phyloP scores from a whole-genome alignment of 2,113 vertebrate genomes.

The Progne subis region DNA sequence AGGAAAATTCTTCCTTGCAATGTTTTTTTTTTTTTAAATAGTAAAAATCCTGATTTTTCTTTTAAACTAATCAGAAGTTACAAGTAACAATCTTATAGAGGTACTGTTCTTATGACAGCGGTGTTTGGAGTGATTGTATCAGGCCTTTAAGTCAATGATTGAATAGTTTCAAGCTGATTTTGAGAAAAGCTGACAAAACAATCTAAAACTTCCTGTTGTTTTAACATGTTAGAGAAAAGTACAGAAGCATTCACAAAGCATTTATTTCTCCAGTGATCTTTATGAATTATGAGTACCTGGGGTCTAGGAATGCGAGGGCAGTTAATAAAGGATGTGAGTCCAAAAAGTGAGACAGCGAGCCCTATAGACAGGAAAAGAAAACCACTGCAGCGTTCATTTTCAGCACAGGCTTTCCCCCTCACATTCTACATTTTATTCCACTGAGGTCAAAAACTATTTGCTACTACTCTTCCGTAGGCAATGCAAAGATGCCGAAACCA shows the following conservation, averaged over 20 bases:
- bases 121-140: not conserved
- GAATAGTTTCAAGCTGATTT: not conserved
- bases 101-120: not conserved
- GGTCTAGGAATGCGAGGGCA: not conserved
- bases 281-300: not conserved
- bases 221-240: not conserved
- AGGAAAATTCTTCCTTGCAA: not conserved
- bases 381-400: not conserved
- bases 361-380: not conserved
- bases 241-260: not conserved
- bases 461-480: accelerated
- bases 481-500: not conserved
- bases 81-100: not conserved
- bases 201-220: not conserved
- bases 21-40: not conserved
- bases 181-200: not conserved
- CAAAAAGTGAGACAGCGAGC: not conserved
- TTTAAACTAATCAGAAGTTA: not conserved
- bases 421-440: not conserved
- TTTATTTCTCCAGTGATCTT: not conserved
- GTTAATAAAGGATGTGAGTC: not conserved
- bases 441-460: not conserved
- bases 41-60: not conserved
- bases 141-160: not conserved
- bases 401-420: not conserved